Conservation (phyloP, 2,888 invertebrate species). For the Oeneis ivallda region DNA sequence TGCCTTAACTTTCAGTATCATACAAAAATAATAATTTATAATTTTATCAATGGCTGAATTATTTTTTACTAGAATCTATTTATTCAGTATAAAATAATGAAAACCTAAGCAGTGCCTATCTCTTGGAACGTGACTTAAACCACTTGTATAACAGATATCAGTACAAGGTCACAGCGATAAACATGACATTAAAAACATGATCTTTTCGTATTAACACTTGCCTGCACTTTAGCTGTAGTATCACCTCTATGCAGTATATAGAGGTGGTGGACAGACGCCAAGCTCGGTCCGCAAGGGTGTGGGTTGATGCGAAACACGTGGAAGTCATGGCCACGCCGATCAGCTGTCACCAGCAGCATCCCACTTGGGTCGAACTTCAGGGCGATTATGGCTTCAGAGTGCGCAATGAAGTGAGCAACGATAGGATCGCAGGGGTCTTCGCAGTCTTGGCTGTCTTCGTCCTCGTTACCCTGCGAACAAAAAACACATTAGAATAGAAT, state of each 20-base stretch:
- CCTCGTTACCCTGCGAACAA: slow-evolving; percentile 63
- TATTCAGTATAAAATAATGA: too few species aligned
- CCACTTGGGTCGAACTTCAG: slow-evolving; percentile 96
- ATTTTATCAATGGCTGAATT: too few species aligned
- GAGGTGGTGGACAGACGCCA: slow-evolving; percentile 96
- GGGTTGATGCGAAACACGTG: slow-evolving; percentile 97
- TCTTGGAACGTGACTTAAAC: too few species aligned
- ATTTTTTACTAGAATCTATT: too few species aligned
- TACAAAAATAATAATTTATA: too few species aligned
- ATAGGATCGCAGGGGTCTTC: slow-evolving; percentile 87
- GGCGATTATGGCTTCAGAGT: slow-evolving; percentile 93
- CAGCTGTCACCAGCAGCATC: slow-evolving; percentile 93
- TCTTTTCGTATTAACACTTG: too few species aligned
- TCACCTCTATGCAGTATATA: slow-evolving; percentile 97
- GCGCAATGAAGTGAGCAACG: slow-evolving; percentile 93
- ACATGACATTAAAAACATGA: too few species aligned
- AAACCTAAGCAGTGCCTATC: too few species aligned
- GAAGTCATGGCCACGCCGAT: slow-evolving; percentile 96
- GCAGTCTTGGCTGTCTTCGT: slow-evolving; percentile 82
- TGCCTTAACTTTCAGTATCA: too few species aligned
- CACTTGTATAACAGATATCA: too few species aligned
- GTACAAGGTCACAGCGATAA: too few species aligned
- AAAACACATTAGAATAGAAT: too few species aligned
- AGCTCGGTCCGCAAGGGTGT: slow-evolving; percentile 92
- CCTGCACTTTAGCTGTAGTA: slow-evolving; percentile 96